Conservation (phyloP, 1,140 invertebrate genomes). For the Stegodyphus dumicola region DNA sequence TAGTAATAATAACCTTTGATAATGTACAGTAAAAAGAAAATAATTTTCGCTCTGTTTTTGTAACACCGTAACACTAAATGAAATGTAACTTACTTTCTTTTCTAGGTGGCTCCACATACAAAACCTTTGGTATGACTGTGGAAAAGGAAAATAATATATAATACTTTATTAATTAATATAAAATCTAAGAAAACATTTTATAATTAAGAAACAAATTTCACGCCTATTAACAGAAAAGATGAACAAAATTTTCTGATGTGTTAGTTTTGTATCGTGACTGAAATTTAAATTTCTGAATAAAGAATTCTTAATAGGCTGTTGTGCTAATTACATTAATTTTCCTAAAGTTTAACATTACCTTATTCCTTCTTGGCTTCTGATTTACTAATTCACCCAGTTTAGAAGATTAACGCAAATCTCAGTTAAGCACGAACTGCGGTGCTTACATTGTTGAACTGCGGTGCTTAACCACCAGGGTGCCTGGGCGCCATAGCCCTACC, state of each 20-base stretch:
- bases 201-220: not conserved
- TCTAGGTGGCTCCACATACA: slow-evolving; percentile 23
- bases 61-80: not conserved
- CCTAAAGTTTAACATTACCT: too few relatives aligned
- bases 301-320: not conserved
- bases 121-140: slow-evolving; percentile 30
- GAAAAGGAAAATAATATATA: not conserved
- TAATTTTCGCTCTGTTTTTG: too few relatives aligned
- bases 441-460: too few relatives aligned
- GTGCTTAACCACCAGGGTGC: too few relatives aligned
- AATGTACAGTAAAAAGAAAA: too few relatives aligned
- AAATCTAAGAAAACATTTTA: not conserved
- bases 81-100: slow-evolving; percentile 38
- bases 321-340: too few relatives aligned
- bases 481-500: too few relatives aligned
- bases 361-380: too few relatives aligned
- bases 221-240: not conserved
- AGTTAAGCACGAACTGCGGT: too few relatives aligned
- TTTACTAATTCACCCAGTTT: too few relatives aligned
- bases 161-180: not conserved
- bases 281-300: not conserved
- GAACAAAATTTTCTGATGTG: not conserved
- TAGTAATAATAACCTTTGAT: not conserved
- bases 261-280: not conserved
- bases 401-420: too few relatives aligned